Evolutionary conservation across 2,113 vertebrate species (phyloP).

Genomic region (Microtus montanus): DNA sequence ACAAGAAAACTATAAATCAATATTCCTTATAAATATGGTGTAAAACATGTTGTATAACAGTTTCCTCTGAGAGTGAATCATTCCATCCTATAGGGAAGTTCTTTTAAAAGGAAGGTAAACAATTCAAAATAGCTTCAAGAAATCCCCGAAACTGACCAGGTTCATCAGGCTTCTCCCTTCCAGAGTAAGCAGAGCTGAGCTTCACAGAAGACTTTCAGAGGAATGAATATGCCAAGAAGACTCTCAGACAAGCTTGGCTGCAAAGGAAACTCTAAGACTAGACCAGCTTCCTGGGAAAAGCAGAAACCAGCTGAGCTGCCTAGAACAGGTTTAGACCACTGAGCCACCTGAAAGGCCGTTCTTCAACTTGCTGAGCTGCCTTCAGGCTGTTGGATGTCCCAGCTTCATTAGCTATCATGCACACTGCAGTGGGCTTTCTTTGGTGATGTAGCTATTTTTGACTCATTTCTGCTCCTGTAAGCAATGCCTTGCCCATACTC

Average conservation of each 20-base stretch:
- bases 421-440: not conserved
- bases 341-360: not conserved
- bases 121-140: not conserved
- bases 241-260: not conserved
- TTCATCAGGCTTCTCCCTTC: not conserved
- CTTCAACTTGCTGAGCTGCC: not conserved
- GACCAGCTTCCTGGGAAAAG: not conserved
- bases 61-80: not conserved
- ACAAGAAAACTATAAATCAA: not conserved
- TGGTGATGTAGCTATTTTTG: not conserved
- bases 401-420: not conserved
- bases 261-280: not conserved
- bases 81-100: no score
- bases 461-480: not conserved
- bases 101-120: not conserved
- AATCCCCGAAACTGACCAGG: not conserved
- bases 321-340: not conserved
- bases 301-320: not conserved
- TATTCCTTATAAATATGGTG: not conserved
- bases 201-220: not conserved
- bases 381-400: not conserved
- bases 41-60: not conserved
- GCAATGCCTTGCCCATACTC: not conserved
- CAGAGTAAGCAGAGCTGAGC: not conserved
- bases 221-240: not conserved